Evolutionary conservation across 2,888 invertebrate genomes (phyloP), one percentile per base, ranked within the genome.

Genomic region (Drosophila koepferae): DNA sequence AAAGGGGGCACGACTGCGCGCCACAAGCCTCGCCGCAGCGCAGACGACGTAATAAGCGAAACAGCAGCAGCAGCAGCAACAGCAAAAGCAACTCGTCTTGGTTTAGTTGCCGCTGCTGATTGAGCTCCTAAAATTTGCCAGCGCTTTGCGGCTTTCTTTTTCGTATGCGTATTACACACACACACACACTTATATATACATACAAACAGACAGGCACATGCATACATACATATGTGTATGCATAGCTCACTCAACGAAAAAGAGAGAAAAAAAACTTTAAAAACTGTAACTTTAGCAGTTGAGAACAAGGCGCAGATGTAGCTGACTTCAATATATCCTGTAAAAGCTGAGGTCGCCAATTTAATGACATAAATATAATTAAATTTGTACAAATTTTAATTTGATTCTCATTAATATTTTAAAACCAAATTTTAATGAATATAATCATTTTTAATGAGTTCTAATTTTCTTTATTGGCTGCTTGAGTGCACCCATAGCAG

Each of bases 1-100:
- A 86, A 87, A 87, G 89, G 86, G 86, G 86, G 86, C 86, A 87
- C 86, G 90, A 87, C 86, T 83, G 81, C 68, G 81, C 81, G 76
- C 68, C 68, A 72, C 59, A 74, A 72, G 65, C 78, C 43, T 63
- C 63, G 56, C 44, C 61, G 72, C 61, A 68, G 67, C 71, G 76
- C 72, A 62, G 72, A 72, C 77, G 75, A 75, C 75, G 84, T 80
- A 76, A 77, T 77, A 73, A 81, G 69, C 73, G 65, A 60, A 63
- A 63, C 48, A 65, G 48, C 72, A 74, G 62, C 63, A 79, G 63
- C 60, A 80, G 31, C 58, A 49, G n/a, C 54, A 44, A 4, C 18
- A 44, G 18, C 43, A 20, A 14, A 18, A 36, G 4, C 53, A 36
- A 38, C 53, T 54, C 20, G 58, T 56, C 59, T 61, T 56, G 60